Percentiles rank a stretch among this genome's conserved stretches.
These are phyloP conservation scores for Dendrolimus houi DNA, from an alignment of 2,888 invertebrate genomes.

Conservation along the genomic window DNA sequence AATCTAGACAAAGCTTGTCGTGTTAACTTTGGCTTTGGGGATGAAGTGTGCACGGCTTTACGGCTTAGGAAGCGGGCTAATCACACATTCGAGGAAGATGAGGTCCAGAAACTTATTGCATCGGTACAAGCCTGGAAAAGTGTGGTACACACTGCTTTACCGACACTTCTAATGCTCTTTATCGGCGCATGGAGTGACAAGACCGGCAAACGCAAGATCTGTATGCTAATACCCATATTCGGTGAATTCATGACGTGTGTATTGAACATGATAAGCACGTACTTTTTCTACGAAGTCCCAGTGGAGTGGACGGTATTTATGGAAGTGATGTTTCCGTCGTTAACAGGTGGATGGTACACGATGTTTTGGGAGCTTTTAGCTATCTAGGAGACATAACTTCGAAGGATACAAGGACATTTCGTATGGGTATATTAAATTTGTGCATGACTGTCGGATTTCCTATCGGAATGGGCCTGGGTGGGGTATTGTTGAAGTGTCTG, in stretches of 20 bases:
- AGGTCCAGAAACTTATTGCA: slow-evolving; percentile 77
- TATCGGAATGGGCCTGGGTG: slow-evolving; percentile 62
- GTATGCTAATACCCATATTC: slow-evolving; percentile 74
- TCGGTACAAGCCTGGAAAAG: slow-evolving; percentile 75
- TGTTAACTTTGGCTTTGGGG: slow-evolving; percentile 83
- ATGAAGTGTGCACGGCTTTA: slow-evolving; percentile 83
- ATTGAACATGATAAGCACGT: slow-evolving; percentile 70
- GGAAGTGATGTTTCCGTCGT: slow-evolving; percentile 68
- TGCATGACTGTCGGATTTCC: slow-evolving; percentile 70
- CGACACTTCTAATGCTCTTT: slow-evolving; percentile 72
- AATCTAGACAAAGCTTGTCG: slow-evolving; percentile 91
- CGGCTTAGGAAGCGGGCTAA: slow-evolving; percentile 81
- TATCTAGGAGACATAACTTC: slow-evolving; percentile 78
- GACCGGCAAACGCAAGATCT: slow-evolving; percentile 74
- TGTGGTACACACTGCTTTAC: slow-evolving; percentile 69
- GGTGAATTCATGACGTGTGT: slow-evolving; percentile 72
- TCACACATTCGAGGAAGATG: slow-evolving; percentile 79
- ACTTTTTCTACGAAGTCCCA: slow-evolving; percentile 70
- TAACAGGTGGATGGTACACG: slow-evolving; percentile 75
- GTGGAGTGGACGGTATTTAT: slow-evolving; percentile 71
- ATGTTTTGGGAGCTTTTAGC: slow-evolving; percentile 77
- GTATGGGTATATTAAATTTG: slow-evolving; percentile 73
- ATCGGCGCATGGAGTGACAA: slow-evolving; percentile 80
- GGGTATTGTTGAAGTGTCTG: slow-evolving; percentile 45
- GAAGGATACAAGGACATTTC: slow-evolving; percentile 72